phyloP scores from a whole-genome alignment of 2,888 invertebrate species.

The Serripes groenlandicus region DNA sequence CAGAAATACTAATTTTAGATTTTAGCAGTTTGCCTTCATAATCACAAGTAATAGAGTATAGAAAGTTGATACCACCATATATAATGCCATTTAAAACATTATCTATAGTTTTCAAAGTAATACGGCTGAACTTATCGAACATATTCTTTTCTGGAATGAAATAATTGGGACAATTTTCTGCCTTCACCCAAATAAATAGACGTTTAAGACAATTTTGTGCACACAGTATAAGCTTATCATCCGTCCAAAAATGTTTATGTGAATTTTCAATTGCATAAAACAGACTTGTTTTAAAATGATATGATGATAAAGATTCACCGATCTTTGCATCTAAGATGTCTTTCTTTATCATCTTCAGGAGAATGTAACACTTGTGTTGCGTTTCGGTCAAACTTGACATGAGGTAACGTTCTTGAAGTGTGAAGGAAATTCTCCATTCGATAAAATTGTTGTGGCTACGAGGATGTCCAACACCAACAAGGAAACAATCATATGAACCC shows the following conservation, averaged over 20 bases:
- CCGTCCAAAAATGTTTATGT: neutral
- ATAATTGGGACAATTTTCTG: conserved; percentile 1
- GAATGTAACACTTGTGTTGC: neutral
- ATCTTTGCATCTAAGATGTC: neutral
- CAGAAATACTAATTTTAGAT: no score
- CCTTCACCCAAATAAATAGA: neutral
- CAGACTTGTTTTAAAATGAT: neutral
- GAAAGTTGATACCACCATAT: no score
- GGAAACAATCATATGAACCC: neutral
- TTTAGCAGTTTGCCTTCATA: no score
- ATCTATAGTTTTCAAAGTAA: no score
- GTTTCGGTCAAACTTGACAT: neutral
- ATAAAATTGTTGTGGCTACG: neutral
- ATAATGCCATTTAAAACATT: no score
- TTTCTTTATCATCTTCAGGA: conserved; percentile 11
- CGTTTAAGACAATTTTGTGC: neutral
- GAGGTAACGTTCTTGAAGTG: neutral
- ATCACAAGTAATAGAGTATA: no score
- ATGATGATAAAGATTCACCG: neutral
- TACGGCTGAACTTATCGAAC: no score
- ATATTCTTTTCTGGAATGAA: neutral
- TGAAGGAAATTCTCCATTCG: neutral
- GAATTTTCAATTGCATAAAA: conserved; percentile 3
- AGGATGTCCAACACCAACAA: neutral
- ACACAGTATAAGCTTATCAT: neutral